Evolutionary conservation across 1,140 invertebrate genomes (phyloP), one percentile per base, ranked within the genome.

Genomic region (Bombus soroeensis): DNA sequence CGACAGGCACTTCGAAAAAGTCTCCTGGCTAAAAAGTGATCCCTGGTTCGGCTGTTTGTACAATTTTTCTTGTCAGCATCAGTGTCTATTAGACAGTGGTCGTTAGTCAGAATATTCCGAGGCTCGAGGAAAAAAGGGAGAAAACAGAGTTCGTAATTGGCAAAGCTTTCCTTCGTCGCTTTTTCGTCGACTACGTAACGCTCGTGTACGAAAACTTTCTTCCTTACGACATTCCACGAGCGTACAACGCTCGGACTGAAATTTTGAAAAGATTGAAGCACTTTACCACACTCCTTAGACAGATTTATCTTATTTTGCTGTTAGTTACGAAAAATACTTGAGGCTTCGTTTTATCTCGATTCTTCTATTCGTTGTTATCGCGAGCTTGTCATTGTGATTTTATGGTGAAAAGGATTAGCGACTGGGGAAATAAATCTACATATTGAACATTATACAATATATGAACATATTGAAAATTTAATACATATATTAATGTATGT

Each of bases 11-110:
- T 76, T 73, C 64, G 32, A 75, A 43, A 68, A 76, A 81, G 59
- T 43, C 47, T 59, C 47, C 62, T 43, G 62, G 76, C 78, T 82
- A 86, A 87, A 92, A 89, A 81, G 86, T 88, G 88, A 89, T 90
- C 81, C 85, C 85, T 89, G 90, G 85, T 80, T 87, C 90, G 86
- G 1, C 83, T 59, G 53, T 15, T 71, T 74, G 47, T 76, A 28
- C 59, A 37, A 70, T 53, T 79, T 85, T 87, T 89, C 64, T 82
- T 81, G 43, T 64, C 74, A 37, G 57, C 39, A 82, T 87, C 39
- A 74, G 37, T 53, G 59, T 64, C 73, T 43, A 66, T 87, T 90
- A 89, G 72, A 68, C 81, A 81, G 75, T 74, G 59, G 74, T 83
- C 66, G 68, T 87, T 87, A 89, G 66, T 75, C 66, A 83, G 22